phyloP scores from a whole-genome alignment of 1,140 invertebrate species.

The Brachionus rotundiformis region DNA sequence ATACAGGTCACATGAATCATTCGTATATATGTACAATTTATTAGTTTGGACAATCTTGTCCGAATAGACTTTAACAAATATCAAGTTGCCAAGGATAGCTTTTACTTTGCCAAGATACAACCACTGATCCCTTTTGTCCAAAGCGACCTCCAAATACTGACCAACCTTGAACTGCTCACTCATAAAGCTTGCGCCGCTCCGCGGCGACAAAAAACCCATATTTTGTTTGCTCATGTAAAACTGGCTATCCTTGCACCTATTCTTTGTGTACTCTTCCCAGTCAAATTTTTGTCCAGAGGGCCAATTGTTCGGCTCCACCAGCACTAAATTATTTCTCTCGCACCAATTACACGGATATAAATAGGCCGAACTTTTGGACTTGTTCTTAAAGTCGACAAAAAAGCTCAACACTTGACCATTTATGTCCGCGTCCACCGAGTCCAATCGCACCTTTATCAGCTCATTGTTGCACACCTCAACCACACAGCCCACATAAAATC shows the following conservation, averaged over 20 bases:
- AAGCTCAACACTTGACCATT: not conserved
- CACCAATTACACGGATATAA: conserved; percentile 25
- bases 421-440: not conserved
- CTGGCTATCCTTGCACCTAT: not conserved
- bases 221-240: not conserved
- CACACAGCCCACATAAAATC: conserved; percentile 7
- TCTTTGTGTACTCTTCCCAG: not conserved
- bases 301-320: not conserved
- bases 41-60: not conserved
- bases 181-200: not conserved
- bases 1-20: not conserved
- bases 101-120: conserved; percentile 25
- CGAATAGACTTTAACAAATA: conserved; percentile 20
- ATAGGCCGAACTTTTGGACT: not conserved
- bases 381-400: conserved; percentile 9
- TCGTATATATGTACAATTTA: conserved; percentile 32
- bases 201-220: not conserved
- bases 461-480: conserved; percentile 16
- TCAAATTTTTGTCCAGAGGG: not conserved
- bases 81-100: not conserved
- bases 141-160: not conserved
- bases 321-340: not conserved
- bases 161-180: conserved; percentile 3
- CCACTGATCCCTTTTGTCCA: not conserved
- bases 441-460: not conserved